These are phyloP conservation scores for Martes flavigula DNA, from an alignment of 2,797 vertebrate genomes.

Conservation along the genomic window DNA sequence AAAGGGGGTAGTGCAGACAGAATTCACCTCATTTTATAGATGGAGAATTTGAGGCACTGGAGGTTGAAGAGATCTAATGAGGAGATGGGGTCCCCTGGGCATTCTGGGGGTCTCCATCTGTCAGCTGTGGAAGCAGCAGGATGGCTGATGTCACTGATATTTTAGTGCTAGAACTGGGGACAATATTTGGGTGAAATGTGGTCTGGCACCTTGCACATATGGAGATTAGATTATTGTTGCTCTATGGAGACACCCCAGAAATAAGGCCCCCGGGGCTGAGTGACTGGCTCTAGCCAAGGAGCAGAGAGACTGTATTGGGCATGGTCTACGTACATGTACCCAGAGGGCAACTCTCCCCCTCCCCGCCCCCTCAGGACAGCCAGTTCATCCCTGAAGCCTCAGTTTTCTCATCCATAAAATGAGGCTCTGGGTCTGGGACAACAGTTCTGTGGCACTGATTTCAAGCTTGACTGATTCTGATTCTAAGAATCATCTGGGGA, in stretches of 20 bases:
- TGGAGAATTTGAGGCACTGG: neutral
- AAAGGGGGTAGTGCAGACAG: neutral
- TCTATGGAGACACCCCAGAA: neutral
- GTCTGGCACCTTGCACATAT: accelerated
- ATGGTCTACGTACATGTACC: neutral
- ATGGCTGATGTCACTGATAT: neutral
- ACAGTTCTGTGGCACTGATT: neutral
- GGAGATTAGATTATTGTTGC: too few species aligned
- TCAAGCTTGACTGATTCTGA: neutral
- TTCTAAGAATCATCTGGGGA: neutral
- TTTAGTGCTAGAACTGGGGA: neutral
- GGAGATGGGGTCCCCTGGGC: neutral
- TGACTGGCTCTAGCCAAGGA: neutral
- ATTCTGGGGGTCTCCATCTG: neutral
- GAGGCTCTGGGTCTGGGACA: neutral
- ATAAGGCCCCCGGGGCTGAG: neutral
- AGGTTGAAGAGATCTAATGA: neutral
- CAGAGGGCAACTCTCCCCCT: too few species aligned
- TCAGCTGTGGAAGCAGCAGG: neutral
- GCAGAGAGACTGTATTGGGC: neutral
- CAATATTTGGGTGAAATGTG: neutral
- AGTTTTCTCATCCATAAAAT: neutral
- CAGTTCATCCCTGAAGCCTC: neutral
- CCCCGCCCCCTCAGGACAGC: neutral
- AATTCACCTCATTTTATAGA: neutral